Conservation (phyloP, 2,888 invertebrate genomes). For the Eupsilia transversa region DNA sequence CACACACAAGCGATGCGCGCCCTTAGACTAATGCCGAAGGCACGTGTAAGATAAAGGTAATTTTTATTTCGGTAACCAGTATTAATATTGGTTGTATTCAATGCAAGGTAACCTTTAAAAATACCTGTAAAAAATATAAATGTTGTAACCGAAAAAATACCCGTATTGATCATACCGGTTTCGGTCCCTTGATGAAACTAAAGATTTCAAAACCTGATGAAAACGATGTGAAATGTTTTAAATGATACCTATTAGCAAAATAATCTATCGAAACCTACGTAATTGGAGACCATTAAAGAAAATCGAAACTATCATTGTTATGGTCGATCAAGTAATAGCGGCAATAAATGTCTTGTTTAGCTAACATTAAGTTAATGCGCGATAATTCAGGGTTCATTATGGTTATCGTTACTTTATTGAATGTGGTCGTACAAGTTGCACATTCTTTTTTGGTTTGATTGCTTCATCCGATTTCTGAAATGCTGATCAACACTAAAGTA, state of each 20-base stretch:
- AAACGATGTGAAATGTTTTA: background rate
- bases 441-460: slow-evolving; percentile 12
- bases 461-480: background rate
- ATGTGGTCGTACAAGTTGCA: slow-evolving; percentile 15
- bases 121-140: no score
- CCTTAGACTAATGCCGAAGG: no score
- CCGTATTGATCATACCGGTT: no score
- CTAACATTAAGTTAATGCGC: slow-evolving; percentile 36
- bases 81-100: no score
- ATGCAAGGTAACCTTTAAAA: no score
- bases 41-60: no score
- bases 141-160: no score
- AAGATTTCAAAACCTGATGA: slow-evolving; percentile 6
- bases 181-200: background rate
- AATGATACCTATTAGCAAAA: slow-evolving; percentile 36
- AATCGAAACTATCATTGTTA: slow-evolving; percentile 32
- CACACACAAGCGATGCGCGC: no score
- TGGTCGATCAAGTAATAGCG: slow-evolving; percentile 42
- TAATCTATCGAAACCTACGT: slow-evolving; percentile 15
- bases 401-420: slow-evolving; percentile 13
- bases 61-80: no score
- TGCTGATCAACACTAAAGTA: background rate
- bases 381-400: slow-evolving; percentile 40
- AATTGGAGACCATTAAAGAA: slow-evolving; percentile 44
- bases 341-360: slow-evolving; percentile 50